phyloP scores from a whole-genome alignment of 2,113 vertebrate genomes.

The Mola mola region DNA sequence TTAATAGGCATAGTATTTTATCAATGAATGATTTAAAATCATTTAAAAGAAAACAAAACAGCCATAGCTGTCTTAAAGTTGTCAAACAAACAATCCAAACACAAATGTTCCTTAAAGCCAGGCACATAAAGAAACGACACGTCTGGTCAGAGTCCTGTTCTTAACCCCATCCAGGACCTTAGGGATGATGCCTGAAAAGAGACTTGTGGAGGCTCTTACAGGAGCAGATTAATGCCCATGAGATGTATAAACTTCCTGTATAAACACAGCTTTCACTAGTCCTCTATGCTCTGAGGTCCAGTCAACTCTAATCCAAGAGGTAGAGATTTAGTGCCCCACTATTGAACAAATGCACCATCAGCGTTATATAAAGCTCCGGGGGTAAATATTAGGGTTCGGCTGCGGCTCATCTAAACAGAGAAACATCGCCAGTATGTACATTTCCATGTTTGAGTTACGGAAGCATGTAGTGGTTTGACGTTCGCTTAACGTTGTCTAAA shows the following conservation, averaged over 20 bases:
- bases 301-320: too few relatives aligned
- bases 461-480: neutral
- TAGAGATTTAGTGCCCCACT: too few relatives aligned
- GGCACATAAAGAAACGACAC: too few relatives aligned
- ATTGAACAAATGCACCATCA: neutral
- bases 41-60: too few relatives aligned
- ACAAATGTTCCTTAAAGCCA: too few relatives aligned
- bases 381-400: slow-evolving; percentile 46
- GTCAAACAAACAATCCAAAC: too few relatives aligned
- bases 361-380: neutral
- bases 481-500: slow-evolving; percentile 3
- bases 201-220: neutral
- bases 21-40: too few relatives aligned
- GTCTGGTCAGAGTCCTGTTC: neutral
- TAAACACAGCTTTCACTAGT: too few relatives aligned
- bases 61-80: too few relatives aligned
- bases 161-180: neutral
- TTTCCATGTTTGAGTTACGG: neutral
- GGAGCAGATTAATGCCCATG: neutral
- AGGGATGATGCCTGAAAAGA: neutral
- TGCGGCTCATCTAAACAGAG: slow-evolving; percentile 29
- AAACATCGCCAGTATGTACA: neutral
- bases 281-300: too few relatives aligned
- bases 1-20: too few relatives aligned
- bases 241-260: neutral